Base-by-base conservation (phyloP, 2,888 invertebrate species). In the Drosophila stalkeri region DNA sequence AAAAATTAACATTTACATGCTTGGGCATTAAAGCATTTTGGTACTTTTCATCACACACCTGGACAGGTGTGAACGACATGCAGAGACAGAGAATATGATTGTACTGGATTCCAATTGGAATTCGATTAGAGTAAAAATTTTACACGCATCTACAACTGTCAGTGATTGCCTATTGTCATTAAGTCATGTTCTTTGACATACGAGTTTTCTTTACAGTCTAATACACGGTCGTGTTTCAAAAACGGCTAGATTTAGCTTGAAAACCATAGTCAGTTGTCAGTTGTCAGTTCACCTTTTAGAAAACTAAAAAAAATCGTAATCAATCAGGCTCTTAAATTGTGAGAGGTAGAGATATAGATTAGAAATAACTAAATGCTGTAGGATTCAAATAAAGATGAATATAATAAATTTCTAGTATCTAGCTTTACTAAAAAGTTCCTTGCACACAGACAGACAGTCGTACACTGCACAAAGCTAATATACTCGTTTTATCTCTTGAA, bases 101-200 rank as follows among this genome's bases (percentile, higher is more conserved):
- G 20, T 20, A 43, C n/a, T 43, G 20, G 7, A 14, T 65, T 23
- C 35, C 20, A 20, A 52, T 51, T 67, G 27, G 27, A 49, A 43
- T 43, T 41, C 12, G 16, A 55, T 43, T 20, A 9, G 43, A 14
- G 44, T 20, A n/a, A 52, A 57, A 61, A 63, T 59, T 56, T 39
- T 5, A 51, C 49, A 77, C 73, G 47, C 62, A 63, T 54, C 62
- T 55, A 61, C 52, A 56, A 20, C 46, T 65, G 47, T 20, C 35
- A 41, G 23, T 35, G 62, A 33, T 66, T 54, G 37, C 41, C 67
- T 63, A 59, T 55, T 59, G 71, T 70, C 74, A 74, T 78, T 68
- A 74, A 62, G 74, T 66, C 47, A 33, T 27, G 18, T 57, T 65
- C 64, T 66, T 49, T 63, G 61, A 67, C 37, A 18, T 49, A 37